A percentile compares a stretch with the other conserved stretches of the same genome.
Evolutionary conservation across 2,113 vertebrate species (phyloP).

Genomic region (Calonectris borealis): DNA sequence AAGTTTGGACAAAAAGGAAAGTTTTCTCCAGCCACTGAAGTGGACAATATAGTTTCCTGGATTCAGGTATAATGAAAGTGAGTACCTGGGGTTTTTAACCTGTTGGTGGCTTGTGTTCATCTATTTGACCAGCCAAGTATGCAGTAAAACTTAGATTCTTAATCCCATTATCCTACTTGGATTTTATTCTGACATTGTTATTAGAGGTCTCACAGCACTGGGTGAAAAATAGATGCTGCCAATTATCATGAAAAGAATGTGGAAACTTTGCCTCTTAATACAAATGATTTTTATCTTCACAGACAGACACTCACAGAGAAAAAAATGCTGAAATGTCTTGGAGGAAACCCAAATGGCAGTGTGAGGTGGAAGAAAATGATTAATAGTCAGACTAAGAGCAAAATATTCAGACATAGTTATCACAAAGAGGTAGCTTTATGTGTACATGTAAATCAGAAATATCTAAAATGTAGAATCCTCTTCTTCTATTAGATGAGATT

Average conservation of each 20-base stretch:
- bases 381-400: not conserved
- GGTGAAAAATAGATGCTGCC: not conserved
- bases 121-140: not conserved
- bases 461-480: not conserved
- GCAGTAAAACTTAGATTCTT: not conserved
- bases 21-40: not conserved
- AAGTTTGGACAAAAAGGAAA: not conserved
- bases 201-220: not conserved
- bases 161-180: not conserved
- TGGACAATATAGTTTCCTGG: not conserved
- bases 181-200: not conserved
- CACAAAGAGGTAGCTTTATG: not conserved
- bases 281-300: conserved; percentile 4
- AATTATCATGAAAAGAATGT: not conserved
- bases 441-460: not conserved
- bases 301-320: not conserved
- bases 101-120: not conserved
- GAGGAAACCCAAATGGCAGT: not conserved
- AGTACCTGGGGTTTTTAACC: not conserved
- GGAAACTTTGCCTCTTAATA: not conserved
- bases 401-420: not conserved
- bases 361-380: not conserved
- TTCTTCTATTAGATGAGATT: not conserved
- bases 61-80: not conserved
- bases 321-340: not conserved